Base-by-base conservation (phyloP, 1,140 invertebrate species). In the Eciton burchellii region DNA sequence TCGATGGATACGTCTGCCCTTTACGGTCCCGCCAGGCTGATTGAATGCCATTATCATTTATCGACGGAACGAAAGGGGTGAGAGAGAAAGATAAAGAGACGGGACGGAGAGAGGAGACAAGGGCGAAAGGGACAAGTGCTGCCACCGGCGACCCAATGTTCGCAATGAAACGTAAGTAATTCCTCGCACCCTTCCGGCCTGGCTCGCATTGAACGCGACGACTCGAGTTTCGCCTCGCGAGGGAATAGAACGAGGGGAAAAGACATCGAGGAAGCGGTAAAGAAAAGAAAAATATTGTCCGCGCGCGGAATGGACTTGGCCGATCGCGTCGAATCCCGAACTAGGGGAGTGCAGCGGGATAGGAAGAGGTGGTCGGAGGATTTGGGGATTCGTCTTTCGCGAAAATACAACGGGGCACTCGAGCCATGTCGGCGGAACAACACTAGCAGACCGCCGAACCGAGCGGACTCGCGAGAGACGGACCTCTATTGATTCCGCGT, bases 331-430 rank as follows among this genome's bases (percentile, higher is more conserved):
- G 84, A 91, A 91, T 91, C 74, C 65, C 81, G 56, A 87, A 82
- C 77, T 54, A 65, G 3, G 21, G 68, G 41, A 49, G 52, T 45
- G 68, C 16, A 21, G 35, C n/a, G 21, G 19, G 43, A 35, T 35
- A 63, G 35, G 24, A 19, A 45, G 14, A 49, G 26, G 70, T 45
- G n/a, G 35, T 35, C 14, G 71, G 76, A 59, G 89, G 90, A 91
- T 89, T 93, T 91, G 88, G 85, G 86, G 90, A 91, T 90, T 76
- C 83, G 85, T 89, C 89, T 92, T 91, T 91, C 90, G 90, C 89
- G 88, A 90, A 92, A 93, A 93, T 91, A 92, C 90, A 89, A 89
- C 72, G 41, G 87, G 86, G 84, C 81, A 66, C 45, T 57, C 72
- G 74, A 77, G 21, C 35, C 62, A 54, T 12, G n/a, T 26, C 16